Conservation (phyloP, 2,113 vertebrate species). For the Corythoichthys haematopterus region DNA sequence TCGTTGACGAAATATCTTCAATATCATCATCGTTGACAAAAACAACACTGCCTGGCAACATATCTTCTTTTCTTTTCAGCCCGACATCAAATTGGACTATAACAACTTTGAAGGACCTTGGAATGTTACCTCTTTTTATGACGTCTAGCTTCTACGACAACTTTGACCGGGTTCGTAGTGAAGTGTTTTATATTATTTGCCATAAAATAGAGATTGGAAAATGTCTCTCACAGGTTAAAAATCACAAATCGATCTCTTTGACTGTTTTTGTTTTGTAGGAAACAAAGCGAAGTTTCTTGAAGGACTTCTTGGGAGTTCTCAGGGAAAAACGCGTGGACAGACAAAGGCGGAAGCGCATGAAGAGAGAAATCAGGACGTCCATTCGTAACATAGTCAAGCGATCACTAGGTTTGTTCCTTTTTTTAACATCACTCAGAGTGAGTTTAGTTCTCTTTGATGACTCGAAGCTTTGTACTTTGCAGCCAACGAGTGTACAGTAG, state of each 20-base stretch:
- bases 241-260: neutral
- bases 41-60: neutral
- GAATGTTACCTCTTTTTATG: slow-evolving; percentile 57
- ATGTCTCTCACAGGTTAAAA: neutral
- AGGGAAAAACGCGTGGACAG: accelerated
- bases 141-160: slow-evolving; percentile 47
- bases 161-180: slow-evolving; percentile 50
- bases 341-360: slow-evolving; percentile 8
- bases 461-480: neutral
- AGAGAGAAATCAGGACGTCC: slow-evolving; percentile 14
- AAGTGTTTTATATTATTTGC: neutral
- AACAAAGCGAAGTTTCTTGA: slow-evolving; percentile 36
- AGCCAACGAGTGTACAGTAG: slow-evolving; percentile 48
- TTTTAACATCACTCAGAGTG: neutral
- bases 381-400: slow-evolving; percentile 9
- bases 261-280: slow-evolving; percentile 31
- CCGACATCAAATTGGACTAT: slow-evolving; percentile 46
- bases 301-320: slow-evolving; percentile 29
- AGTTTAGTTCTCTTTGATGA: neutral
- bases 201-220: neutral
- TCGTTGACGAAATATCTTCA: no score
- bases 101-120: slow-evolving; percentile 56
- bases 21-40: no score
- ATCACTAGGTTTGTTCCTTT: slow-evolving; percentile 36
- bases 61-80: slow-evolving; percentile 32